Percentiles rank a stretch among this genome's conserved stretches.
phyloP scores from a whole-genome alignment of 53 echinoderm and acorn worm genomes.

The Arbacia lixula region DNA sequence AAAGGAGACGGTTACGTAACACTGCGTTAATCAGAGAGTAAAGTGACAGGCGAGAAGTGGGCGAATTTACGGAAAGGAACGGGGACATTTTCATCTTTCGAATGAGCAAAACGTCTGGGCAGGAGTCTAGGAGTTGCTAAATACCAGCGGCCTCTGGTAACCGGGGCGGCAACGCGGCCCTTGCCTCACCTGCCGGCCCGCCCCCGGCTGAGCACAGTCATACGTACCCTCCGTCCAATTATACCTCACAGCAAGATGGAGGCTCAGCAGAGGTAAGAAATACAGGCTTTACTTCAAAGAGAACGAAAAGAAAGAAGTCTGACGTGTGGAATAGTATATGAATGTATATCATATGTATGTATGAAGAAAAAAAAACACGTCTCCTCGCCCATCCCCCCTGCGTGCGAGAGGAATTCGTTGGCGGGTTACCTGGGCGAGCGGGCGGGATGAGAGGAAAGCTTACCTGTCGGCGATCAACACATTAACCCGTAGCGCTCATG shows the following conservation, averaged over 20 bases:
- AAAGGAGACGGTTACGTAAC: no score
- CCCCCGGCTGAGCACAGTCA: conserved; percentile 9
- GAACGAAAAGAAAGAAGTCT: no score
- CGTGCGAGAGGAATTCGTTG: conserved; percentile 13
- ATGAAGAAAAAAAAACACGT: conserved; percentile 16
- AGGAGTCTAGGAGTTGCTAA: conserved; percentile 4
- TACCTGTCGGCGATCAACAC: no score
- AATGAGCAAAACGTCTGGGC: conserved; percentile 6
- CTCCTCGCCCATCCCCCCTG: conserved; percentile 1
- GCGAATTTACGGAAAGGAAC: no score
- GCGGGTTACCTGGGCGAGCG: conserved; percentile 24
- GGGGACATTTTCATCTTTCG: no score
- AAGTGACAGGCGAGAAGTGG: no score
- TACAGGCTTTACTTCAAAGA: neutral
- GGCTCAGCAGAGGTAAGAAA: conserved; percentile 37
- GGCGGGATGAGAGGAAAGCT: no score
- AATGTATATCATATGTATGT: no score
- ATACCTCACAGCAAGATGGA: conserved; percentile 43
- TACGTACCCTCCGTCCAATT: conserved; percentile 33
- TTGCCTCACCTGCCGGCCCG: conserved; percentile 27
- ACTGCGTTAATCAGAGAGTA: no score
- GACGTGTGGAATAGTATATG: no score
- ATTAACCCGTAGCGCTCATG: no score
- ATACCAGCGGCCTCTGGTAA: neutral
- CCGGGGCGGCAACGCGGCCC: neutral